These are phyloP conservation scores for Sinocyclocheilus maitianheensis DNA, from an alignment of 2,113 vertebrate species.

Conservation along the genomic window DNA sequence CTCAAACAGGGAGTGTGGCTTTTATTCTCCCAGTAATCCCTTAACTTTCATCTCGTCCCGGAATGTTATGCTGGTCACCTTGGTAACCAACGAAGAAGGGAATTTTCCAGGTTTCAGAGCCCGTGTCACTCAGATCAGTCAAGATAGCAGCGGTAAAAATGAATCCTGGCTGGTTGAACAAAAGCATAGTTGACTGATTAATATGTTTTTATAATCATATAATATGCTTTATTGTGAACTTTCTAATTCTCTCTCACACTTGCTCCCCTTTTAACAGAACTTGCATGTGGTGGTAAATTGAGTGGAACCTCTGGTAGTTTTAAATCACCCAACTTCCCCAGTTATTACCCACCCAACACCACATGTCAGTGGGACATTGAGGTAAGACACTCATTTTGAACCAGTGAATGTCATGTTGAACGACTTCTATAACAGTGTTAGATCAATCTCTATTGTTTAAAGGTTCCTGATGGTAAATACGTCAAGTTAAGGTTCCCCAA, in stretches of 20 bases:
- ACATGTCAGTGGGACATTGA: constrained; percentile 84
- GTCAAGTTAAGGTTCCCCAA: constrained; percentile 84
- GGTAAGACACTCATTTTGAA: constrained; percentile 72
- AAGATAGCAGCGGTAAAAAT: constrained; percentile 49
- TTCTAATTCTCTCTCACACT: background rate
- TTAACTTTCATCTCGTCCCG: constrained; percentile 87
- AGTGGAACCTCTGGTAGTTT: constrained; percentile 72
- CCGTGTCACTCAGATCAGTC: constrained; percentile 78
- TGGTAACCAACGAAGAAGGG: constrained; percentile 77
- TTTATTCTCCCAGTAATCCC: constrained; percentile 81
- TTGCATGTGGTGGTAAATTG: constrained; percentile 77
- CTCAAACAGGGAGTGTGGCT: constrained; percentile 84
- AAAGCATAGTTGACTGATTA: background rate
- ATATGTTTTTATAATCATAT: no score
- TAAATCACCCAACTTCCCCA: constrained; percentile 85
- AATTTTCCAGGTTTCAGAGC: constrained; percentile 88
- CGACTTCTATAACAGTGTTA: background rate
- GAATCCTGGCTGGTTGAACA: background rate
- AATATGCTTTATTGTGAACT: background rate
- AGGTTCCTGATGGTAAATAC: constrained; percentile 78
- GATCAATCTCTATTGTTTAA: background rate
- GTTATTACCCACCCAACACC: constrained; percentile 82
- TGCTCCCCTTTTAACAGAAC: constrained; percentile 36
- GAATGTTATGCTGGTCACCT: constrained; percentile 87
- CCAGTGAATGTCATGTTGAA: background rate